A percentile compares a stretch with the other conserved stretches of the same genome.
These are phyloP conservation scores for Chrysogorgia sp. DNA, from an alignment of 92 coral and sea anemone species.

Conservation along the genomic window DNA sequence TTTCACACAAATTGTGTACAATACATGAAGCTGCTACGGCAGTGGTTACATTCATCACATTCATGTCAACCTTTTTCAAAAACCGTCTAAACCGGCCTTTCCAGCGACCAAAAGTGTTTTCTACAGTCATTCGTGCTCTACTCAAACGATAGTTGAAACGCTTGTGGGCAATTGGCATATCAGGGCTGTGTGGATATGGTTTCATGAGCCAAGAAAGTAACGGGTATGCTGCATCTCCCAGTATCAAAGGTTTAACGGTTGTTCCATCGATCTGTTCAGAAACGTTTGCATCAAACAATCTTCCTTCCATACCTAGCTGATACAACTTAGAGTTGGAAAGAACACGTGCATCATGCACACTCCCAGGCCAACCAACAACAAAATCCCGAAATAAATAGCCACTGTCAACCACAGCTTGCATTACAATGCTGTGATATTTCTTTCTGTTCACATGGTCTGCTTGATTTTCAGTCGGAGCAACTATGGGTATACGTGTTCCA, in stretches of 20 bases:
- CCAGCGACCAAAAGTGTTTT: slow-evolving; percentile 56
- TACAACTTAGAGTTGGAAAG: slow-evolving; percentile 56
- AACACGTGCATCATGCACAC: slow-evolving; percentile 64
- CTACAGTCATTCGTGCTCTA: slow-evolving; percentile 48
- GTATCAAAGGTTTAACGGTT: slow-evolving; percentile 36
- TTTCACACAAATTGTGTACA: slow-evolving; percentile 54
- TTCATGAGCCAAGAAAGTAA: no score
- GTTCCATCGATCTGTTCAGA: slow-evolving; percentile 38
- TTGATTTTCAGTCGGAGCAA: slow-evolving; percentile 38
- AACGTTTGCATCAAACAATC: slow-evolving; percentile 40
- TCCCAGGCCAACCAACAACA: slow-evolving; percentile 60
- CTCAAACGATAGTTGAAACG: slow-evolving; percentile 54
- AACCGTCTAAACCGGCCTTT: slow-evolving; percentile 48
- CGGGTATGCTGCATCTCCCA: slow-evolving; percentile 39
- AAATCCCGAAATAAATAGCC: slow-evolving; percentile 41
- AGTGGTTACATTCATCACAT: slow-evolving; percentile 31
- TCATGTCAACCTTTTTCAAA: slow-evolving; percentile 48
- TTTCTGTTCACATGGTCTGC: slow-evolving; percentile 46
- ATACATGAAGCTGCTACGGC: slow-evolving; percentile 56
- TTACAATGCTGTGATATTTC: slow-evolving; percentile 28
- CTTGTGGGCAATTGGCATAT: slow-evolving; percentile 45
- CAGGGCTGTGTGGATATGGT: slow-evolving; percentile 45
- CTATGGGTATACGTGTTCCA: slow-evolving; percentile 39
- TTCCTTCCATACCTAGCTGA: slow-evolving; percentile 43
- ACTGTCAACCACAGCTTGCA: slow-evolving; percentile 44